Percentiles rank a stretch among this genome's conserved stretches.
These are phyloP conservation scores for Chalcosyrphus nemorum DNA, from an alignment of 2,888 invertebrate genomes.

Conservation along the genomic window DNA sequence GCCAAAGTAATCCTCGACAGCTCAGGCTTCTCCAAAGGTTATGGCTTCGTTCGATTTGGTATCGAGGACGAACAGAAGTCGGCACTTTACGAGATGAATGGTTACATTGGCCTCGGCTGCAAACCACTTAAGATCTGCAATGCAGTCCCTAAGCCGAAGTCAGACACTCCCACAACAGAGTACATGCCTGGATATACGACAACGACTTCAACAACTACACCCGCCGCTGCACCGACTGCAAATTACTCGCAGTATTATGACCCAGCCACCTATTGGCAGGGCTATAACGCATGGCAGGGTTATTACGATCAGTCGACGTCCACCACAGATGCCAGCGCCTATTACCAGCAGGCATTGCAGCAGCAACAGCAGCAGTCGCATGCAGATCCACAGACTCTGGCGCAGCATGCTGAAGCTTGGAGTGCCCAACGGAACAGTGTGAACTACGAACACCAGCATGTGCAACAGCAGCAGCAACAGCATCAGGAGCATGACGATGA, in stretches of 20 bases:
- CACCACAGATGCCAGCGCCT: slow-evolving; percentile 77
- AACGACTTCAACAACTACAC: slow-evolving; percentile 76
- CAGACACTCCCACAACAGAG: slow-evolving; percentile 79
- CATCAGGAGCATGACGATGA: slow-evolving; percentile 84
- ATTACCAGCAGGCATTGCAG: slow-evolving; percentile 79
- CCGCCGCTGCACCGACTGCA: slow-evolving; percentile 73
- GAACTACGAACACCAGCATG: slow-evolving; percentile 81
- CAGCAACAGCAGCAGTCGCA: slow-evolving; percentile 80
- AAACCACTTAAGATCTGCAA: slow-evolving; percentile 96
- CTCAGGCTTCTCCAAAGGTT: slow-evolving; percentile 96
- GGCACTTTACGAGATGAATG: slow-evolving; percentile 96
- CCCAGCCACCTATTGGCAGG: slow-evolving; percentile 93
- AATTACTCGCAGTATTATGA: slow-evolving; percentile 90
- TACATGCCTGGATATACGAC: slow-evolving; percentile 76
- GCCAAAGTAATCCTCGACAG: slow-evolving; percentile 97
- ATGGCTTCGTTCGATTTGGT: slow-evolving; percentile 97
- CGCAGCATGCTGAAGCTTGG: slow-evolving; percentile 82
- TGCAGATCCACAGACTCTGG: slow-evolving; percentile 80
- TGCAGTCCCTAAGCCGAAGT: slow-evolving; percentile 93
- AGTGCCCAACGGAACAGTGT: slow-evolving; percentile 81
- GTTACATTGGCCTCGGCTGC: slow-evolving; percentile 92
- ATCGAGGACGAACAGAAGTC: slow-evolving; percentile 97
- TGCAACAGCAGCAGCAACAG: slow-evolving; percentile 78
- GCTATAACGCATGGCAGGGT: slow-evolving; percentile 91
- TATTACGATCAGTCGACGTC: slow-evolving; percentile 84